phyloP scores from a whole-genome alignment of 2,113 vertebrate species.

The Hymenochirus boettgeri region DNA sequence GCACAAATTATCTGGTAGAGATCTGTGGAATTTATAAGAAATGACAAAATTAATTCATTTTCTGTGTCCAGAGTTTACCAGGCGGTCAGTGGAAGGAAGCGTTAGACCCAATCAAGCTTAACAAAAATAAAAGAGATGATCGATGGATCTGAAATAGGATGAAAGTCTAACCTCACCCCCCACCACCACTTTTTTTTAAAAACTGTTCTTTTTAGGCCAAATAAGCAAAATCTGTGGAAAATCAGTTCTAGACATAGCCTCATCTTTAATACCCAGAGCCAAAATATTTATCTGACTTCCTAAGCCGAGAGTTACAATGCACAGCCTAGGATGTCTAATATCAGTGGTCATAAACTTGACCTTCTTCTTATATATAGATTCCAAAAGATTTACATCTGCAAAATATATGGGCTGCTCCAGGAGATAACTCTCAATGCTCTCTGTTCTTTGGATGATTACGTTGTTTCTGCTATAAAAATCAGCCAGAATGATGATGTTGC shows the following conservation, averaged over 20 bases:
- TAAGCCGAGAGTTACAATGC: constrained; percentile 62
- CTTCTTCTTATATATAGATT: constrained; percentile 49
- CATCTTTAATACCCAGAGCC: constrained; percentile 69
- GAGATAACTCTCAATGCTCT: constrained; percentile 61
- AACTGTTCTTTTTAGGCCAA: constrained; percentile 63
- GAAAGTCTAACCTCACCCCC: no score
- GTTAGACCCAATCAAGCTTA: constrained; percentile 61
- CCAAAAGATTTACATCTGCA: constrained; percentile 66
- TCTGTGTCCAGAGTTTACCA: constrained; percentile 58
- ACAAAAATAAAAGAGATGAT: constrained; percentile 57
- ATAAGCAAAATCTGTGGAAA: constrained; percentile 71
- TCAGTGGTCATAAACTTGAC: constrained; percentile 57
- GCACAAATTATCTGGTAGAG: no score
- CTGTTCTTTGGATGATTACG: constrained; percentile 29
- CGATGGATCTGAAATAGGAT: constrained; percentile 53
- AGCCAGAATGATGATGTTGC: no score
- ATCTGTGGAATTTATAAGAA: background rate
- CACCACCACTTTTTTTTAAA: no score
- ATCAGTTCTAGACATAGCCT: constrained; percentile 75
- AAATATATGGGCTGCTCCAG: constrained; percentile 65
- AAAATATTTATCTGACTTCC: constrained; percentile 75
- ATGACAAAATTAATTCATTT: constrained; percentile 40
- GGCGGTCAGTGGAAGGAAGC: constrained; percentile 54
- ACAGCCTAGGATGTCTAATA: constrained; percentile 55
- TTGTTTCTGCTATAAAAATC: background rate